A percentile compares a stretch with the other conserved stretches of the same genome.
phyloP scores from a whole-genome alignment of 1,140 invertebrate genomes.

The Cherax destructor region DNA sequence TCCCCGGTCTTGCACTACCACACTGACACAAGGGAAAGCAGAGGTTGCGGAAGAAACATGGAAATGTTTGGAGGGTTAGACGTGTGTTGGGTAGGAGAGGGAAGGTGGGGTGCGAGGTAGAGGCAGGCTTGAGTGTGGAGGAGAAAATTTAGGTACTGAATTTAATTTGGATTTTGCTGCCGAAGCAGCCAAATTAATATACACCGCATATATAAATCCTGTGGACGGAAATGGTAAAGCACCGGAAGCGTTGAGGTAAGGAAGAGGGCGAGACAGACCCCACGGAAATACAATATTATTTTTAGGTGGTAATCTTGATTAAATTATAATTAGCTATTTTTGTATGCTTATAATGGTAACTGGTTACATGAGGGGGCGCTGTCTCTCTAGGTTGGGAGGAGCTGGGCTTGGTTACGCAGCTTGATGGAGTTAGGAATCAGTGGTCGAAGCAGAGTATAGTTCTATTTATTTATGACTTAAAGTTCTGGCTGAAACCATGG shows the following conservation, averaged over 20 bases:
- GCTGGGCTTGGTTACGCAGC: not conserved
- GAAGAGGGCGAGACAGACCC: no score
- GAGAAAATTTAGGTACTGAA: not conserved
- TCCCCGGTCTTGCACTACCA: not conserved
- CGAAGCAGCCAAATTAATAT: no score
- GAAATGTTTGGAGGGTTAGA: not conserved
- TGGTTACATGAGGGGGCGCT: no score
- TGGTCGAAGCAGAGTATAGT: constrained; percentile 24
- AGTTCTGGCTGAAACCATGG: not conserved
- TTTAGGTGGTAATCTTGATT: no score
- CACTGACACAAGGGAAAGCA: not conserved
- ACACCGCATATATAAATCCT: no score
- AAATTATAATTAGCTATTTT: no score
- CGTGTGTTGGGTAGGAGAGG: not conserved
- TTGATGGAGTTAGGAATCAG: not conserved
- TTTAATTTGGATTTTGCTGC: no score
- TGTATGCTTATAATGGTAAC: no score
- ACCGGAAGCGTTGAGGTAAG: no score
- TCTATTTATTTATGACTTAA: constrained; percentile 40
- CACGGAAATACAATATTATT: no score
- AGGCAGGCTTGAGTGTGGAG: not conserved
- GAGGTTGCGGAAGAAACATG: not conserved
- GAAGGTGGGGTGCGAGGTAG: not conserved
- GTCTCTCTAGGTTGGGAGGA: not conserved
- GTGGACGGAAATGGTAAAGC: no score